Conservation (phyloP, 2,113 vertebrate species). For the Lota lota region DNA sequence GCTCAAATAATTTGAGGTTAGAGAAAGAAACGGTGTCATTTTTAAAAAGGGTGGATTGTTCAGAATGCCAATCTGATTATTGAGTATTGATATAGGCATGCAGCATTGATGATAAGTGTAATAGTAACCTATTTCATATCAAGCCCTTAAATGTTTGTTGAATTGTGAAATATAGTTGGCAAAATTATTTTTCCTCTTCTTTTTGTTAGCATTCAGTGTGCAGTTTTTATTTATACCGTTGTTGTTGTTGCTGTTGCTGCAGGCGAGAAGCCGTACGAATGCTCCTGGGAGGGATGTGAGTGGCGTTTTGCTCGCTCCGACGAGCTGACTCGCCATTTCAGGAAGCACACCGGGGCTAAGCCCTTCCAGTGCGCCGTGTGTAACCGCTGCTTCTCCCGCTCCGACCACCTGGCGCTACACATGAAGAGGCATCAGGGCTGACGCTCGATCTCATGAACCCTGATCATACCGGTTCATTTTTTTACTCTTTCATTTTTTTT, state of each 20-base stretch:
- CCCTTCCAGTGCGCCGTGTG: slow-evolving; percentile 94
- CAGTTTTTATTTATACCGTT: slow-evolving; percentile 1
- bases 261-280: slow-evolving; percentile 97
- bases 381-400: slow-evolving; percentile 94
- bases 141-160: too few relatives aligned
- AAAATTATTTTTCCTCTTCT: neutral
- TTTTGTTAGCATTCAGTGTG: neutral
- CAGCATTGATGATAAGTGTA: neutral
- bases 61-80: too few relatives aligned
- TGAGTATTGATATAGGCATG: too few relatives aligned
- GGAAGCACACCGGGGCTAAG: slow-evolving; percentile 97
- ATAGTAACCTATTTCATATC: neutral
- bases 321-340: slow-evolving; percentile 94
- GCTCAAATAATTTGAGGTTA: too few relatives aligned
- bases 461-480: neutral
- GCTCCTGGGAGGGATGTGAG: slow-evolving; percentile 95
- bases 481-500: neutral
- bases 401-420: slow-evolving; percentile 95
- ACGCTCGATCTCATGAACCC: neutral
- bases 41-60: too few relatives aligned
- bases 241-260: slow-evolving; percentile 41
- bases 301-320: slow-evolving; percentile 96
- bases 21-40: too few relatives aligned
- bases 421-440: slow-evolving; percentile 97
- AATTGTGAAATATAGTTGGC: neutral